phyloP scores from a whole-genome alignment of 2,888 invertebrate genomes.

The Priocnemis perturbator region DNA sequence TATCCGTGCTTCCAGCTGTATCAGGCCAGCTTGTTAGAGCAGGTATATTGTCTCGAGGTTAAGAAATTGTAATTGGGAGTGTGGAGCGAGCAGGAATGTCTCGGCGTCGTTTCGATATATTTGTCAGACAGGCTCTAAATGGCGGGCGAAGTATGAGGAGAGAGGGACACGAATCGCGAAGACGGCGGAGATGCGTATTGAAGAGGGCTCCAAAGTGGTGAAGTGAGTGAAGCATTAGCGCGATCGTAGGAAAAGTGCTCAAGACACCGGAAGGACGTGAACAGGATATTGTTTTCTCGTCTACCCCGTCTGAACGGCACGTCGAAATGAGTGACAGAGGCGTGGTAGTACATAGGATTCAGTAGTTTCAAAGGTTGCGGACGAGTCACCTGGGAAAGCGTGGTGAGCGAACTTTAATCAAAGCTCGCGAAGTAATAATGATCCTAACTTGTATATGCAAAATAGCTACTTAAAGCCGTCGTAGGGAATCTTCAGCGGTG shows the following conservation, averaged over 20 bases:
- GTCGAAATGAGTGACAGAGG: conserved; percentile 21
- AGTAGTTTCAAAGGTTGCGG: conserved; percentile 20
- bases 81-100: no score
- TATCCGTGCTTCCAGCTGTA: conserved; percentile 20
- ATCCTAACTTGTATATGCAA: conserved; percentile 10
- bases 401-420: conserved; percentile 31
- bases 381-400: conserved; percentile 12
- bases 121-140: not conserved
- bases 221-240: conserved; percentile 46
- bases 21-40: no score
- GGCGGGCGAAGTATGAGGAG: no score
- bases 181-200: conserved; percentile 51
- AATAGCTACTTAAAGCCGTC: not conserved
- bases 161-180: not conserved
- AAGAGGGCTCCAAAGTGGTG: conserved; percentile 17
- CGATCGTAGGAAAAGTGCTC: conserved; percentile 42
- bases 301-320: conserved; percentile 27
- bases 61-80: no score
- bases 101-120: not conserved
- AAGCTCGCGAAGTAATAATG: conserved; percentile 21
- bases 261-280: conserved; percentile 47
- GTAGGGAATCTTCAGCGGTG: not conserved
- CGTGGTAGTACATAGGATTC: conserved; percentile 8
- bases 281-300: conserved; percentile 51
- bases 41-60: no score